Conservation (phyloP, 2,797 vertebrate genomes). For the Simalia tracyae region DNA sequence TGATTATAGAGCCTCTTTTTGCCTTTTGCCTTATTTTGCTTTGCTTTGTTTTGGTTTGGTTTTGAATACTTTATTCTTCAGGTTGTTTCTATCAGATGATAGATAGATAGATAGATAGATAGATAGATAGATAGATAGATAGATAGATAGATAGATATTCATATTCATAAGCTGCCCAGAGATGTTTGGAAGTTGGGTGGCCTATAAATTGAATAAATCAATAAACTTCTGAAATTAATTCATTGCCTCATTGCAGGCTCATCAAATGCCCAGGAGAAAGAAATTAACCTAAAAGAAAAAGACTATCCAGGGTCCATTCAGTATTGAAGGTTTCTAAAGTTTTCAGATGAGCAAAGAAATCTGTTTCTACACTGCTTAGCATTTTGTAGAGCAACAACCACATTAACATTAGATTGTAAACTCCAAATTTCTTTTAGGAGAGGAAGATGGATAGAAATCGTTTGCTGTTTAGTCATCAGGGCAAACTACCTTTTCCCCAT, state of each 20-base stretch:
- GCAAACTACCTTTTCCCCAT: background rate
- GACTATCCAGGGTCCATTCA: background rate
- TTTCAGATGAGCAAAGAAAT: conserved; percentile 1
- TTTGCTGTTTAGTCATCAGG: background rate
- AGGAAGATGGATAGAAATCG: conserved; percentile 6
- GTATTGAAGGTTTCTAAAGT: background rate
- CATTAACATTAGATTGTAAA: background rate
- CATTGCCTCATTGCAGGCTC: background rate
- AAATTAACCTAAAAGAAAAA: conserved; percentile 26
- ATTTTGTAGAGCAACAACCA: conserved; percentile 13
- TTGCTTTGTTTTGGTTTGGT: too few relatives aligned
- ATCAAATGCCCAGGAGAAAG: conserved; percentile 39
- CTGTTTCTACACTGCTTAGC: background rate
- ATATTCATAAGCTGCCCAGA: background rate
- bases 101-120: too few relatives aligned
- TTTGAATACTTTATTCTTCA: too few relatives aligned
- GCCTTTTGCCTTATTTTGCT: too few relatives aligned
- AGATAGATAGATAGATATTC: background rate
- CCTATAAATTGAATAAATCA: background rate
- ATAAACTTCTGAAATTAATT: conserved; percentile 19
- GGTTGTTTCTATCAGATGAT: too few relatives aligned
- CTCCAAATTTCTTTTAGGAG: background rate
- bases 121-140: too few relatives aligned
- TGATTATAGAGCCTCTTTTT: too few relatives aligned
- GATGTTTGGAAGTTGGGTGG: background rate